These are phyloP conservation scores for Drosophila paracracens DNA, from an alignment of 2,888 invertebrate genomes.

Conservation along the genomic window DNA sequence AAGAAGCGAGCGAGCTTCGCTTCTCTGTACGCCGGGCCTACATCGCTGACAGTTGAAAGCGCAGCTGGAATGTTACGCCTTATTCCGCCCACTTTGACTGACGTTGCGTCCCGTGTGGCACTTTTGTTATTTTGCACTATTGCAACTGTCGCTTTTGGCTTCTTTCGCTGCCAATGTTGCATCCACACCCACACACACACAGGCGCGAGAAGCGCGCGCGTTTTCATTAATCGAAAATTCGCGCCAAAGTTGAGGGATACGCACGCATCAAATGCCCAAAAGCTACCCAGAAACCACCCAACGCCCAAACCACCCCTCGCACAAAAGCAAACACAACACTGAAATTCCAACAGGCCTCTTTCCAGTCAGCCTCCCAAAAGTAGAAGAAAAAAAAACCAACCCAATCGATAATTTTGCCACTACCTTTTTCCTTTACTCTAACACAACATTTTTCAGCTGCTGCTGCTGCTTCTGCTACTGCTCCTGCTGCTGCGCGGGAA, in stretches of 20 bases:
- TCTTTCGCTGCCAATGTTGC: slow-evolving; percentile 14
- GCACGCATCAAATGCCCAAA: slow-evolving; percentile 23
- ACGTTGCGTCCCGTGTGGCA: slow-evolving; percentile 22
- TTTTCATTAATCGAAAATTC: slow-evolving; percentile 79
- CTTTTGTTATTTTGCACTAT: slow-evolving; percentile 24
- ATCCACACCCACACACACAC: not conserved
- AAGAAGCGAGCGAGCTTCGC: slow-evolving; percentile 19
- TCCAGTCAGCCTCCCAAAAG: slow-evolving; percentile 39
- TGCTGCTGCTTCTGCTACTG: slow-evolving; percentile 25
- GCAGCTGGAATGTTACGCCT: slow-evolving; percentile 58
- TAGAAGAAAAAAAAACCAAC: slow-evolving; percentile 31
- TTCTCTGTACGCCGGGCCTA: slow-evolving; percentile 71
- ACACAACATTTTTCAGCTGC: slow-evolving; percentile 59
- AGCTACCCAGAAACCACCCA: not conserved
- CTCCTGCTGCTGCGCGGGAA: not conserved
- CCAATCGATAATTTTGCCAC: slow-evolving; percentile 71
- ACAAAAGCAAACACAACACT: slow-evolving; percentile 49
- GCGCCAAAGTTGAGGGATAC: slow-evolving; percentile 70
- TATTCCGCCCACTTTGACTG: slow-evolving; percentile 24
- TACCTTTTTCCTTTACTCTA: slow-evolving; percentile 48
- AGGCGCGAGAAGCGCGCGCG: slow-evolving; percentile 29
- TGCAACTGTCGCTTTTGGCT: slow-evolving; percentile 27
- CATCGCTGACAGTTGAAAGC: slow-evolving; percentile 65
- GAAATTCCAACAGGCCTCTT: slow-evolving; percentile 62
- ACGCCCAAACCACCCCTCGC: not conserved